Evolutionary conservation across 2,113 vertebrate species (phyloP), one percentile per base, ranked within the genome.

Genomic region (Argyrosomus japonicus): DNA sequence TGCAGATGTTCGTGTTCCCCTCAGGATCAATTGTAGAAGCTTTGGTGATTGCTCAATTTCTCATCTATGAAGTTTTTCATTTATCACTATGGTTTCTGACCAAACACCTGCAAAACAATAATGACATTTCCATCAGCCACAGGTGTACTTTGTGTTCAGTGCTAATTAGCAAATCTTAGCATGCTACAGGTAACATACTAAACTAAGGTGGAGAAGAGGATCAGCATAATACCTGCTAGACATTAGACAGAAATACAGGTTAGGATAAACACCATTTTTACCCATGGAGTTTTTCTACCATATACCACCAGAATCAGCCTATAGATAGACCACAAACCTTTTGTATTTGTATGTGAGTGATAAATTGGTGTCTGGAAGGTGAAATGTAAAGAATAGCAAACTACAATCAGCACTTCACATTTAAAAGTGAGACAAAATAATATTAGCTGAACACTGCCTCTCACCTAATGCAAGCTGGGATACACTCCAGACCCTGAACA

Each of bases 381-480:
- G 14, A 56, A 73, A 29, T 21, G 40, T 19, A 58, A 32, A 61
- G 57, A 50, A 61, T 9, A 9, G 2, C 54, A 29, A 62, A 61
- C 56, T 19, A 73, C 25, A 48, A 29, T 15, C 43, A 73, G 56
- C 17, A 29, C 36, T 43, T 57, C 14, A 57, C 29, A 43, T 71
- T 71, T 45, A 6, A 72, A 58, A 29, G 54, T 60, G 21, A 57
- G 36, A 43, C 53, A 43, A 73, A 48, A 60, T 48, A 29, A 60
- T 56, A 23, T 8, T 5, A 6, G 36, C 1, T 43, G 13, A 15
- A 4, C 17, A 18, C 8, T n/a, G 11, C 69, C 15, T 45, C 69
- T 43, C 51, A 56, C 19, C 18, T 53, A 58, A 18, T 18, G 8
- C 15, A 72, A 19, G 40, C 70, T 73, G 25, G 43, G 40, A 27